Base-by-base conservation (phyloP, 2,113 vertebrate genomes). In the Rhadina sibilatrix region DNA sequence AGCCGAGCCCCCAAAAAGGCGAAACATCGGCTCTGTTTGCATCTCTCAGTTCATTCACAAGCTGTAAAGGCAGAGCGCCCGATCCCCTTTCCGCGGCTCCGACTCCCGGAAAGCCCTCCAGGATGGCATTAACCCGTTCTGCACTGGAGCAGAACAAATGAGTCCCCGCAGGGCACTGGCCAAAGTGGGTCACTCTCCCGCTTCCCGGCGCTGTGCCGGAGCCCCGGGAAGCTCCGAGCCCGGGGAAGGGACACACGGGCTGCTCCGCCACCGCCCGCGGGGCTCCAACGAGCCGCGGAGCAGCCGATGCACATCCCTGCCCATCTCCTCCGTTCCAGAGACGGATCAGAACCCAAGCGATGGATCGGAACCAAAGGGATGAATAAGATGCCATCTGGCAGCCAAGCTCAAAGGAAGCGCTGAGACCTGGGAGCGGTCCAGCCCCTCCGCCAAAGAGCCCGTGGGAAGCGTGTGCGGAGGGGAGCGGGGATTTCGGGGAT, bases 101-200 rank as follows among this genome's bases (percentile, higher is more conserved):
- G 20, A 35, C 85, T 87, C 78, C 75, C 12, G 21, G 74, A 72
- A 40, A 66, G 85, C 93, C 90, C 83, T 83, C 46, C 83, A 38
- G 87, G 75, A 57, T 22, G 65, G 10, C 60, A 46, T 97, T 97
- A 98, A 97, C 97, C 91, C 97, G 5, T 89, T 47, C 54, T 31
- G 80, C 68, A 65, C 87, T 28, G 76, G 90, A 87, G 76, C 64
- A 50, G 65, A 66, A 87, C 19, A 42, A 68, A 57, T 27, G 59
- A 81, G 76, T 66, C 10, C 20, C 92, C 84, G 44, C 76, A 53
- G 91, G 88, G 88, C 93, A 77, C 40, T 74, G 27, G 17, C 49
- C 69, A 63, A 97, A 97, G 89, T 97, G 98, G 96, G 97, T 97
- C 97, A 96, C 85, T 75, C 91, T 84, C 86, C 75, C 5, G 30